Percentiles rank a stretch among this genome's conserved stretches.
Conservation (phyloP, 2,797 vertebrate genomes). For the Diglossa cyanea region DNA sequence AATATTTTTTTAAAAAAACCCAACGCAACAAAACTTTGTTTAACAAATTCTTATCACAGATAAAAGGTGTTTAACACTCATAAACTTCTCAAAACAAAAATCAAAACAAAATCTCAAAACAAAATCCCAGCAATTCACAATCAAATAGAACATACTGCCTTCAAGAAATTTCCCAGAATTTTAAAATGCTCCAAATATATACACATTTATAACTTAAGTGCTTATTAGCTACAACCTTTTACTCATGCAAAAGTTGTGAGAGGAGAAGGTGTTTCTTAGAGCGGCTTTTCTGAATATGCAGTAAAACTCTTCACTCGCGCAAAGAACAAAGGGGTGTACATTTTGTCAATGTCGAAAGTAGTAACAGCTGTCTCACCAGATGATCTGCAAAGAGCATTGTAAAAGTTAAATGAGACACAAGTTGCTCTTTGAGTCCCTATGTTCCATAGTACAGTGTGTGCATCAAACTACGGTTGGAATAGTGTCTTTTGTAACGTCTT, state of each 20-base stretch:
- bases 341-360: slow-evolving; percentile 93
- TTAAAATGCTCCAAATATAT: slow-evolving; percentile 76
- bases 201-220: slow-evolving; percentile 76
- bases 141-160: slow-evolving; percentile 62
- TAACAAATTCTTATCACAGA: slow-evolving; percentile 63
- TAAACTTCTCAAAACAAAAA: slow-evolving; percentile 64
- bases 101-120: slow-evolving; percentile 65
- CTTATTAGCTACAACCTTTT: slow-evolving; percentile 60
- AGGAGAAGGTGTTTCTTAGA: slow-evolving; percentile 75
- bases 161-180: slow-evolving; percentile 66
- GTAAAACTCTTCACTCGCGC: slow-evolving; percentile 97
- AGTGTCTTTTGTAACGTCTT: background rate
- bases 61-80: slow-evolving; percentile 53
- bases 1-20: slow-evolving; percentile 26
- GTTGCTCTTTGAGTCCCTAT: background rate
- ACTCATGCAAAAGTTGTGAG: slow-evolving; percentile 71
- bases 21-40: slow-evolving; percentile 45
- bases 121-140: slow-evolving; percentile 63
- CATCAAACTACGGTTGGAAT: background rate
- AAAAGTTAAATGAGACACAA: background rate
- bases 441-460: background rate
- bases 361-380: slow-evolving; percentile 93
- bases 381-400: slow-evolving; percentile 74
- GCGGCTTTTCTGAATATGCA: slow-evolving; percentile 90
- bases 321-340: slow-evolving; percentile 94